Evolutionary conservation across 2,888 invertebrate genomes (phyloP), one percentile per base, ranked within the genome.

Genomic region (Pollenia griseotomentosa): DNA sequence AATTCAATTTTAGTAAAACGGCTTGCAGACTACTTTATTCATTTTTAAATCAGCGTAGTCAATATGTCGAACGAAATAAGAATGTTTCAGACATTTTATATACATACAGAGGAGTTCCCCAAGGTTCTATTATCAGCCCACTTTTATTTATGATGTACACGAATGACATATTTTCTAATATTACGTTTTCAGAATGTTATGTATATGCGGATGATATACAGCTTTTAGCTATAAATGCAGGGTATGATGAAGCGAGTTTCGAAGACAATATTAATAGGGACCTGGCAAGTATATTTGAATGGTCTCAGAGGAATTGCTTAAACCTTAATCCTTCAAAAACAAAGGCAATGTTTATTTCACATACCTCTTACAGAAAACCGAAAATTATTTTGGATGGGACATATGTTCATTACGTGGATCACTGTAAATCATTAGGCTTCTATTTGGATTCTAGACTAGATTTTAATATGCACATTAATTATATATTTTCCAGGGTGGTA

Each of bases 161-260:
- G 12, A 42, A 42, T n/a, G 63, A 63, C 10, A n/a, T 63, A 33
- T 63, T 42, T 63, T n/a, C 11, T 14, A 14, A 42, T 3, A 63
- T 42, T 42, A 12, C 1, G 4, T 63, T 63, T n/a, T 42, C 42
- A n/a, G n/a, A 42, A 42, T 63, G 63, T 63, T 42, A 42, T 42
- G 33, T 14, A 33, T 61, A 61, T 63, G 63, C 63, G 8, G n/a
- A 42, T 42, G 42, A 63, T n/a, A 42, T 63, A 8, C 63, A 63
- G 63, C 42, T 63, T 8, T 9, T 63, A n/a, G 19, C 55, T 8
- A 16, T 55, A 16, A 55, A n/a, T n/a, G 14, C 2, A 55, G 55
- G 55, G 2, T 55, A 16, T 55, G n/a, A n/a, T 55, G 55, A 55
- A 16, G 16, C 16, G 8, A 3, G 8, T 16, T 55, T 14, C n/a